A percentile compares a stretch with the other conserved stretches of the same genome.
Conservation (phyloP, 2,888 invertebrate genomes). For the Lasioglossum calceatum region DNA sequence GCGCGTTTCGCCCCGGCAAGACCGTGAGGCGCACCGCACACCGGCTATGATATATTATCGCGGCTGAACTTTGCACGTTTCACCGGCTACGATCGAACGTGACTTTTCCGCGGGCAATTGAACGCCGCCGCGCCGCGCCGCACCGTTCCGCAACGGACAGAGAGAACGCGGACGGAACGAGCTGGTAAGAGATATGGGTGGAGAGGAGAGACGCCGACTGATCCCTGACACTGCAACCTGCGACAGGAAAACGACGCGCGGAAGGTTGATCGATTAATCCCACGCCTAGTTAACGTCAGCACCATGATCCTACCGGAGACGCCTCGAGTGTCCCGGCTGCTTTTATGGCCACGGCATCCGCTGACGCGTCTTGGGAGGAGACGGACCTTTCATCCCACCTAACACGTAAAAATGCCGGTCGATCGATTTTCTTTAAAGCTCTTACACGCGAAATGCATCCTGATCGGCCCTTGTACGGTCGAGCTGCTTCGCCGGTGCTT, state of each 20-base stretch:
- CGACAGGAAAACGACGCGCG: conserved; percentile 19
- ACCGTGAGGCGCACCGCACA: conserved; percentile 33
- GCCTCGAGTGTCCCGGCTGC: conserved; percentile 12
- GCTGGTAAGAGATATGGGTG: neutral
- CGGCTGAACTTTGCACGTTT: conserved; percentile 70
- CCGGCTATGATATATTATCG: conserved; percentile 67
- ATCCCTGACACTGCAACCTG: conserved; percentile 49
- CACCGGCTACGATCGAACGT: conserved; percentile 68
- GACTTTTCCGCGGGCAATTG: conserved; percentile 70
- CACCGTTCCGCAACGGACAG: neutral
- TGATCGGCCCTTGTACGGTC: neutral
- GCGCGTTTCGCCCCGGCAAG: conserved; percentile 40
- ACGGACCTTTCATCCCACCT: neutral
- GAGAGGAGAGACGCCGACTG: conserved; percentile 19
- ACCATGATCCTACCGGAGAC: conserved; percentile 33
- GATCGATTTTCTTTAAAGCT: conserved; percentile 5
- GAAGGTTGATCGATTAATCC: conserved; percentile 59
- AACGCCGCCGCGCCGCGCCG: conserved; percentile 33
- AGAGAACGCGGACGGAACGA: neutral
- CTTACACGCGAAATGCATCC: conserved; percentile 3
- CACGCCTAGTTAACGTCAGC: conserved; percentile 40
- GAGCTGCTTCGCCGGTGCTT: neutral
- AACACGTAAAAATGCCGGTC: conserved; percentile 16
- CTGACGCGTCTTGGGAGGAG: neutral
- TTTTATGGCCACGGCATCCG: neutral